Base-by-base conservation (phyloP, 2,797 vertebrate genomes). In the Hapalemur alaotrensis region DNA sequence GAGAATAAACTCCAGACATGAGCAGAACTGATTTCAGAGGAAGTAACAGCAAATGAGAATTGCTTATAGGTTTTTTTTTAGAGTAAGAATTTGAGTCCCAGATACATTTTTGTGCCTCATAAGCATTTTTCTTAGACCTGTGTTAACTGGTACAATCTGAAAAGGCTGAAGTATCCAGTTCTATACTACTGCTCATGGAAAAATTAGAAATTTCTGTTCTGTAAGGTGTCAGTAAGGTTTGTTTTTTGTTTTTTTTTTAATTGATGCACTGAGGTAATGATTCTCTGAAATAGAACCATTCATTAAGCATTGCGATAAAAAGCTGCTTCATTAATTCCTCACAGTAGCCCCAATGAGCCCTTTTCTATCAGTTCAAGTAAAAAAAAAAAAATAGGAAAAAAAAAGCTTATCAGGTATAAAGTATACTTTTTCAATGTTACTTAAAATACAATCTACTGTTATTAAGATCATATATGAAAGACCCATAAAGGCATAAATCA, bases 51-150 rank as follows among this genome's bases (percentile, higher is more conserved):
- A 91, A 69, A 50, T 7, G 23, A 65, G 17, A 52, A 59, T 54
- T 76, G 87, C 30, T 80, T 76, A 22, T 0, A 83, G 22, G 23
- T 52, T 69, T 92, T 78, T 78, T 57, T 38, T 15, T 79, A 76
- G 61, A 41, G 63, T 82, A 41, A 41, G 48, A 88, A 43, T 76
- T 88, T 80, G 57, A 28, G 15, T 69, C 2, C 38, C 52, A 61
- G 67, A 43, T 67, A 32, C 0, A 43, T 80, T 61, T 88, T 79
- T 57, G 10, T 95, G 43, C 93, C 30, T 92, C 22, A 32, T 61
- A 92, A 59, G 61, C 61, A 70, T 83, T 91, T 93, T 85, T 81
- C 41, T 96, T 70, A 92, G 76, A 35, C 96, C 43, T n/a, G 7
- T 28, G 18, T 69, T 90, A 35, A 75, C 54, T 91, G 65, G 2